These are phyloP conservation scores for Prionailurus bengalensis DNA, from an alignment of 2,113 vertebrate species.

Conservation along the genomic window DNA sequence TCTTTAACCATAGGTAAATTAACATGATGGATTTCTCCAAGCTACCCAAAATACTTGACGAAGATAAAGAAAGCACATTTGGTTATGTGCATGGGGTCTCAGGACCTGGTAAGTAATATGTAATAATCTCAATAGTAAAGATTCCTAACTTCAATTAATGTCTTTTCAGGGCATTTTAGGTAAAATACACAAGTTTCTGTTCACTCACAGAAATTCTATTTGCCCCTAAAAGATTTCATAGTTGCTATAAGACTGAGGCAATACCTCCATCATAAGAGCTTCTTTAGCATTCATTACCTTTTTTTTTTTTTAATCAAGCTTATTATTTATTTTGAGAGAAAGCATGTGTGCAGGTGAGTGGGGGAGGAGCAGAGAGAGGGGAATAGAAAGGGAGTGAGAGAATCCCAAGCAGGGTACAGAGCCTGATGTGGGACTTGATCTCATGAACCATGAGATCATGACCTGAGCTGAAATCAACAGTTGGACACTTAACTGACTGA, in stretches of 20 bases:
- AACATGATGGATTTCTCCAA: constrained; percentile 96
- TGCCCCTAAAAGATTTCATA: background rate
- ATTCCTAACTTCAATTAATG: background rate
- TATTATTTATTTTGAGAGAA: no score
- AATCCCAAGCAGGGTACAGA: no score
- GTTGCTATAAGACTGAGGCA: background rate
- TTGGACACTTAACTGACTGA: no score
- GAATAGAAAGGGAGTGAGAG: no score
- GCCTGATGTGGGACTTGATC: no score
- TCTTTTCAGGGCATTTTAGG: background rate
- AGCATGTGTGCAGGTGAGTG: no score
- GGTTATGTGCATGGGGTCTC: constrained; percentile 98
- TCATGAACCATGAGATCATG: no score
- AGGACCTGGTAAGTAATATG: constrained; percentile 93
- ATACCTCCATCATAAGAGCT: background rate
- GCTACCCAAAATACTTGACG: constrained; percentile 96
- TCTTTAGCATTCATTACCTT: background rate
- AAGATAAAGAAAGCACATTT: constrained; percentile 94
- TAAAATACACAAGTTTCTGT: constrained; percentile 18
- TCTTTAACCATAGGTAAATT: constrained; percentile 79
- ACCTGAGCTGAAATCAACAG: no score
- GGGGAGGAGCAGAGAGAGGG: no score
- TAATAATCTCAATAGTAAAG: constrained; percentile 18
- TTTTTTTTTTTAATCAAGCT: background rate
- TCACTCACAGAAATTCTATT: background rate